Evolutionary conservation across 2,888 invertebrate species (phyloP).

Genomic region (Crepidodera aurea): DNA sequence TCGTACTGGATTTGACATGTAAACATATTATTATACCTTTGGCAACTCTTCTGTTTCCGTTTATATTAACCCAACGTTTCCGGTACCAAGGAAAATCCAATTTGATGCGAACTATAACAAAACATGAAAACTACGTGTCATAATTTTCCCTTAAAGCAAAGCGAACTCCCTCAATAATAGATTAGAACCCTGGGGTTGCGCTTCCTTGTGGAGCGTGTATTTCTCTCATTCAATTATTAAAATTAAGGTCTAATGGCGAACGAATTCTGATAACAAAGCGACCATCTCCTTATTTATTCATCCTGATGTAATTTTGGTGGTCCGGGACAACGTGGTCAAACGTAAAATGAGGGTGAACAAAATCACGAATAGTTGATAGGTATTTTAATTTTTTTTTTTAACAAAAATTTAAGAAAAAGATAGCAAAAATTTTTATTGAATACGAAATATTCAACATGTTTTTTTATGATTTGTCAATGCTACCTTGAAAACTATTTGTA

Average conservation of each 20-base stretch:
- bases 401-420: neutral
- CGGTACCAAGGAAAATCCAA: no score
- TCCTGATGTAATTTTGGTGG: conserved; percentile 20
- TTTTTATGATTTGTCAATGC: no score
- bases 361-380: no score
- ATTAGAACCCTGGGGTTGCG: conserved; percentile 12
- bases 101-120: conserved; percentile 8
- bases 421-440: no score
- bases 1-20: no score
- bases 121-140: conserved; percentile 19
- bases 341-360: neutral
- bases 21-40: no score
- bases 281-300: conserved; percentile 21
- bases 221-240: conserved; percentile 29
- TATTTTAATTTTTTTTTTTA: no score
- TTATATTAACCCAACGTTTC: no score
- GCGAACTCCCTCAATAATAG: conserved; percentile 18
- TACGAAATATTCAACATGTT: no score
- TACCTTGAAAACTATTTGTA: no score
- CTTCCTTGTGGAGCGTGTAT: conserved; percentile 4
- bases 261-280: conserved; percentile 27
- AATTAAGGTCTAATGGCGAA: conserved; percentile 26
- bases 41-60: no score
- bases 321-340: neutral
- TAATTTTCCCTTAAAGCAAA: conserved; percentile 17